These are phyloP conservation scores for Alouatta palliata DNA, from an alignment of 2,113 vertebrate genomes.

Conservation along the genomic window DNA sequence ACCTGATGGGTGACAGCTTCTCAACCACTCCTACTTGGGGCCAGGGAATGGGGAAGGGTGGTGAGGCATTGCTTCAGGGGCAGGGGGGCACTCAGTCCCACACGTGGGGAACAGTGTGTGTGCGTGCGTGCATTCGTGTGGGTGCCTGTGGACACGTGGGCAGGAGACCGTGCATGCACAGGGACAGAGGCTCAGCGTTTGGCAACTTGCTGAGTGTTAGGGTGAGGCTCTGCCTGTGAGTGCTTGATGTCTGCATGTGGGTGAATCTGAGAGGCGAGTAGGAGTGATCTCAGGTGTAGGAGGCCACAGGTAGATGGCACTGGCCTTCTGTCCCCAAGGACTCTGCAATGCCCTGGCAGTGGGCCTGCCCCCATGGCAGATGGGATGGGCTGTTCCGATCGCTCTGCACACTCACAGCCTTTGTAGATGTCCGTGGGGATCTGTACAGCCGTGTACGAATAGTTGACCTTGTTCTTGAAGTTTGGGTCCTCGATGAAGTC, in stretches of 20 bases:
- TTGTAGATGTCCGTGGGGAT: conserved; percentile 99
- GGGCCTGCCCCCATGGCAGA: background rate
- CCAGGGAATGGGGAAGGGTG: background rate
- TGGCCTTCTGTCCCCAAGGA: background rate
- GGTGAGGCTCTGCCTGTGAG: background rate
- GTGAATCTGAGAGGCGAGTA: background rate
- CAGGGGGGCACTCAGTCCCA: background rate
- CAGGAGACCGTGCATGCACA: background rate
- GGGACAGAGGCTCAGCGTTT: background rate
- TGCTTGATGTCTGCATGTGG: background rate
- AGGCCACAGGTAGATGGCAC: background rate
- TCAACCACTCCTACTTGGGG: background rate
- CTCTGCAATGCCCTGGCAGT: background rate
- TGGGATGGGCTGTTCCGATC: fast-evolving
- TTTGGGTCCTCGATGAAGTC: conserved; percentile 95
- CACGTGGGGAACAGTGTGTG: background rate
- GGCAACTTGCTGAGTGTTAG: background rate
- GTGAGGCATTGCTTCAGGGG: background rate
- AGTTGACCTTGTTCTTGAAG: conserved; percentile 99
- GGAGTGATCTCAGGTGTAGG: background rate
- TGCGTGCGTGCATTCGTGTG: background rate
- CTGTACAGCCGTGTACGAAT: conserved; percentile 96
- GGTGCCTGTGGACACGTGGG: background rate
- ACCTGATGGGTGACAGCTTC: background rate
- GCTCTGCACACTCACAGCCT: conserved; percentile 92